Base-by-base conservation (phyloP, 2,888 invertebrate genomes). In the Stegophylla sp. region DNA sequence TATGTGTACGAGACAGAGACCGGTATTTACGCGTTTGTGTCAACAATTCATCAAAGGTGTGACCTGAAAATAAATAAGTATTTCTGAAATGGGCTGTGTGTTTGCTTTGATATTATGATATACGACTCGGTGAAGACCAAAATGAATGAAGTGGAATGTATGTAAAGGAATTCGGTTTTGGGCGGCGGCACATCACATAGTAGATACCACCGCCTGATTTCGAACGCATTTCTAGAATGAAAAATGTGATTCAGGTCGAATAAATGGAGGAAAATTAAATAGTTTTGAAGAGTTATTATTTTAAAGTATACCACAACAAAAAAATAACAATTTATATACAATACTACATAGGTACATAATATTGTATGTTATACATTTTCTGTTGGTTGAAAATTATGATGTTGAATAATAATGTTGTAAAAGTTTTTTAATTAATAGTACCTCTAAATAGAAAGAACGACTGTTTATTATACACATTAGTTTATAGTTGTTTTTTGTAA, bases 21-120 rank as follows among this genome's bases (percentile, higher is more conserved):
- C n/a, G n/a, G n/a, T n/a, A n/a, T n/a, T n/a, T 59, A 41, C 23
- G 34, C 12, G 20, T 51, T 63, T 15, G 15, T 4, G 43, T 74
- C 28, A 74, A 63, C 15, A n/a, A 61, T 63, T 73, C 51, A 75
- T 51, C 51, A 64, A 41, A 51, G 63, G 64, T 51, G 51, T 75
- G 63, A 75, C 63, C 61, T 74, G 59, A 23, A 72, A 43, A 74
- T 51, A 20, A 64, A 64, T 34, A 23, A 75, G 23, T 41, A 75
- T 64, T 75, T 17, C 41, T 64, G 51, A 34, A 75, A 75, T 51
- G 34, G 61, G 61, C 45, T 15, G n/a, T 34, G 71, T 41, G n/a
- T 7, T 34, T 34, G 7, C 34, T 34, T 34, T 3, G 34, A 34
- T 5, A n/a, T n/a, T n/a, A n/a, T n/a, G 26, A 17, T 59, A 43